These are phyloP conservation scores for Papilio aristodemus DNA, from an alignment of 1,140 invertebrate species.

Conservation along the genomic window DNA sequence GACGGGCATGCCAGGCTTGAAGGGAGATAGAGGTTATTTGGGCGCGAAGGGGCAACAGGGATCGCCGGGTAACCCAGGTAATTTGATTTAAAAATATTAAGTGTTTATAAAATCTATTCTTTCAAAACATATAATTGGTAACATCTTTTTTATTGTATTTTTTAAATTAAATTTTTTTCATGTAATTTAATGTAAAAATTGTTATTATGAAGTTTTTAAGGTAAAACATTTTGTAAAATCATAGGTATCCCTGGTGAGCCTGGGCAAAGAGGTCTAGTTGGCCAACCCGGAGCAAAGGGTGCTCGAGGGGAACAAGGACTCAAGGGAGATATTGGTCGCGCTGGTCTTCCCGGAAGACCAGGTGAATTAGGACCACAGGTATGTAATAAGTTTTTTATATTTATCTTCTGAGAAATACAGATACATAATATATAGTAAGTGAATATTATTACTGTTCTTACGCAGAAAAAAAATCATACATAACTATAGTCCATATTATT, in stretches of 20 bases:
- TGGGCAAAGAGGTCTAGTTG: slow-evolving; percentile 84
- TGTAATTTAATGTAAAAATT: too few species aligned
- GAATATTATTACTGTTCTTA: too few species aligned
- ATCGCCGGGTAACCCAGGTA: slow-evolving; percentile 82
- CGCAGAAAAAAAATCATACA: too few species aligned
- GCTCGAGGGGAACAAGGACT: slow-evolving; percentile 87
- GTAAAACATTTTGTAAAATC: slow-evolving; percentile 34
- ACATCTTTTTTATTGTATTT: too few species aligned
- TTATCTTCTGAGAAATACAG: too few species aligned
- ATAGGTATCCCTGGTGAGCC: slow-evolving; percentile 81
- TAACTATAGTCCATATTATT: too few species aligned
- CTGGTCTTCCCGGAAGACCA: slow-evolving; percentile 85
- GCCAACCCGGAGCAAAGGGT: slow-evolving; percentile 85
- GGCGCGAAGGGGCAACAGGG: slow-evolving; percentile 89
- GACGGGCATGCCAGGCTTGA: slow-evolving; percentile 85
- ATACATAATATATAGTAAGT: too few species aligned
- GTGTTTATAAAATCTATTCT: too few species aligned
- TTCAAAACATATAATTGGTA: too few species aligned
- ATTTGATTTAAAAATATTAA: slow-evolving; percentile 9
- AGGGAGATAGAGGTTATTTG: slow-evolving; percentile 86
- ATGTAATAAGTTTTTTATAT: slow-evolving; percentile 45
- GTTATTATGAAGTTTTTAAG: too few species aligned
- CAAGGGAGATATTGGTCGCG: slow-evolving; percentile 87
- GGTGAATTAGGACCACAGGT: slow-evolving; percentile 86
- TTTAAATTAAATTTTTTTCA: too few species aligned